Evolutionary conservation across 2,888 invertebrate species (phyloP), one percentile per base, ranked within the genome.

Genomic region (Trichogramma dendrolimi): DNA sequence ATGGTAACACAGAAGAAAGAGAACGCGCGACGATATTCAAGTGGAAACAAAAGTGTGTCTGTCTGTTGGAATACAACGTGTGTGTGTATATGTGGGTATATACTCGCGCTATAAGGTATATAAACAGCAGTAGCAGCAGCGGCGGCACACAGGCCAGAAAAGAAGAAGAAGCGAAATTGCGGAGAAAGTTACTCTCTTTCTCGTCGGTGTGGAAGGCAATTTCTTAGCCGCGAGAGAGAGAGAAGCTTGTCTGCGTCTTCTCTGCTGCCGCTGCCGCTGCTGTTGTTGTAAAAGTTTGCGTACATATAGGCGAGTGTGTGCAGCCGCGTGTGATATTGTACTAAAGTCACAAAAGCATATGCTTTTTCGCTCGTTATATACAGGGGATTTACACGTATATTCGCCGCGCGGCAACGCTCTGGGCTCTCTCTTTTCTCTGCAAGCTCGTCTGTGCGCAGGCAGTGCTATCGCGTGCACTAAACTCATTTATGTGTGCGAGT

Each of bases 181-280:
- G 27, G 51, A 49, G 50, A 64, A 67, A 65, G 67, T 63, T 66
- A 53, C 55, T 54, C 55, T 51, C 48, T 7, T 51, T 39, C 55
- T 55, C 61, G 53, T 44, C 61, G 49, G 42, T 66, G 66, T 62
- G 68, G 65, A 64, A 72, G 69, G 72, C 71, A 73, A 73, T 73
- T 73, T 73, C 72, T 73, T 73, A 71, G 68, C 67, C 67, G 64
- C 27, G 27, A 27, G 27, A 27, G 27, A 27, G 27, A 1, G 27
- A 27, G 27, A 69, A 70, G 70, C 69, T 72, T 68, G 70, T 70
- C 70, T 67, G 58, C 52, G 14, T 47, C 53, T 55, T 8, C 42
- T 14, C 46, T 4, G 27, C 27, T 27, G 27, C 27, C 27, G 27
- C 27, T 27, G 27, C 27, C 27, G 27, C 27, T 27, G 27, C 27